Base-by-base conservation (phyloP, 2,797 vertebrate genomes). In the Argya squamiceps region DNA sequence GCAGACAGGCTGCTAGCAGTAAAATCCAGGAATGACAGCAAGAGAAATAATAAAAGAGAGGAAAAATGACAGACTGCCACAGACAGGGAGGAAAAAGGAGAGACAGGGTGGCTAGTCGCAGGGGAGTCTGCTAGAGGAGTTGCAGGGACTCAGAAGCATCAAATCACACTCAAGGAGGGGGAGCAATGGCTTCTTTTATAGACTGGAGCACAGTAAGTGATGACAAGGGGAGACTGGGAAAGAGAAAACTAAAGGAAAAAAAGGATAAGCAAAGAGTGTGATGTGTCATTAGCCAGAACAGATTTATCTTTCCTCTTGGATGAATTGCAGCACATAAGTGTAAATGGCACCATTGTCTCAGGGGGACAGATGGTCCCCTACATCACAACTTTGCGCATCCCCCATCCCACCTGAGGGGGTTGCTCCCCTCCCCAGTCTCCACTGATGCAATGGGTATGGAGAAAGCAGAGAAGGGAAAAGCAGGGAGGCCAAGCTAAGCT, bases 11-110 rank as follows among this genome's bases (percentile, higher is more conserved):
- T 88, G 63, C 37, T 24, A 55, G 55, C 56, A 83, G 71, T 19
- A 29, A 94, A 93, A 82, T 46, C 46, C 7, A 3, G 86, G 65
- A 95, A 74, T 80, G 60, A 93, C 81, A 93, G 86, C 58, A 14
- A 86, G 50, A 29, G 52, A 65, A 81, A 34, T 23, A 55, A 74
- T 46, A 69, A 65, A 52, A 32, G 14, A 74, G 27, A 20, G 26
- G 36, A 0, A 50, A 91, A 96, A 94, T 82, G 52, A 95, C 76
- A 96, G 93, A 86, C 88, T 63, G 74, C 8, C 65, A 92, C 87
- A 94, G 73, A 96, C 63, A 82, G 88, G 92, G 71, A 94, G 80
- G 32, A 89, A 43, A 92, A 53, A 75, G 89, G 91, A 93, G 70
- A 93, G 94, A 95, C 89, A 90, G 77, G 47, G 89, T 52, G 20